These are phyloP conservation scores for Pseudonaja textilis DNA, from an alignment of 2,113 vertebrate genomes.

Conservation along the genomic window DNA sequence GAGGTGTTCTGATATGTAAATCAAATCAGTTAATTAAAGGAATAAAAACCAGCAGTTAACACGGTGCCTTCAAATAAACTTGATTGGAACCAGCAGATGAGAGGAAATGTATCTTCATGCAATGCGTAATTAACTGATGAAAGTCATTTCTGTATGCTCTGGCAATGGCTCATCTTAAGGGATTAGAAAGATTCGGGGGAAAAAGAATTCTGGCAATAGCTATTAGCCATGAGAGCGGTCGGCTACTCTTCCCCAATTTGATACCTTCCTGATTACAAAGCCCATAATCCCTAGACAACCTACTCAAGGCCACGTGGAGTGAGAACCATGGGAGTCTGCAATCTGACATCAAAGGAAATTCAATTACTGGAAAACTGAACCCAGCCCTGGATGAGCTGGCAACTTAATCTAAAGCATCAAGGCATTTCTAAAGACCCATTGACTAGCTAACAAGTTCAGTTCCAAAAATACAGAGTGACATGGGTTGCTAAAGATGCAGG, in stretches of 20 bases:
- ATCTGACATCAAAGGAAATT: background rate
- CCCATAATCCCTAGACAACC: background rate
- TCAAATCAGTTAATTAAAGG: slow-evolving; percentile 17
- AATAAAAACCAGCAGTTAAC: slow-evolving; percentile 22
- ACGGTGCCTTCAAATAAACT: background rate
- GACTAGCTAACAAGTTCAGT: too few relatives aligned
- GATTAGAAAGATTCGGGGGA: background rate
- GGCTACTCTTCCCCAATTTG: background rate
- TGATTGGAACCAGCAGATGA: background rate
- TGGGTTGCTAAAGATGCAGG: background rate
- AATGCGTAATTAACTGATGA: slow-evolving; percentile 3
- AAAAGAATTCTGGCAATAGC: background rate
- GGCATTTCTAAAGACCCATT: background rate
- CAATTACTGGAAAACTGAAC: background rate
- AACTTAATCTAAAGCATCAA: background rate
- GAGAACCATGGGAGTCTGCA: background rate
- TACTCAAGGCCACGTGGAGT: background rate
- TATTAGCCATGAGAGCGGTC: background rate
- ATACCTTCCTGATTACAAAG: background rate
- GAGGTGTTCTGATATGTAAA: background rate
- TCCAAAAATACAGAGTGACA: background rate
- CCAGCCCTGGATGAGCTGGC: background rate
- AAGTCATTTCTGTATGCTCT: background rate
- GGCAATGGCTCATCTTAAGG: background rate
- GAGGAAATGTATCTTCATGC: background rate